Base-by-base conservation (phyloP, 2,113 vertebrate species). In the Oryzias javanicus region DNA sequence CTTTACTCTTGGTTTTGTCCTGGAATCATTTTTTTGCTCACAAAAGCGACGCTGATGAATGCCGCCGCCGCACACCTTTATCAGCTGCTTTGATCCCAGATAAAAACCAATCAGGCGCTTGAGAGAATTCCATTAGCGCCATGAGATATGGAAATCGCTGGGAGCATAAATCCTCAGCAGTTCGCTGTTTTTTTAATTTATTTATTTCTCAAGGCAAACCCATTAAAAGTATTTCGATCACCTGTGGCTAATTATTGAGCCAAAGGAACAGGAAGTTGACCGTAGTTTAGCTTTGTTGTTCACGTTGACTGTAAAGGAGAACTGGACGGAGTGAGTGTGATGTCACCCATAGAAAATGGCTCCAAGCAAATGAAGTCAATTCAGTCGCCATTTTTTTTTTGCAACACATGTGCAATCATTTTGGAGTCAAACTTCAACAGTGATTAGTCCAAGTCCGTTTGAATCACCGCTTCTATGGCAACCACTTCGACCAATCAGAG, bases 151-250 rank as follows among this genome's bases (percentile, higher is more conserved):
- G 84, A 77, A 74, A 67, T 79, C 22, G 78, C 88, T 84, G 49
- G 19, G 0, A 76, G 84, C 74, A 4, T 62, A 67, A 76, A 87
- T 81, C 80, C 72, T 83, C 85, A 88, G 80, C 82, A 74, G 88
- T 74, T 74, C 66, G 81, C 83, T 77, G 82, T 87, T 12, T 35
- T 35, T 12, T n/a, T n/a, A n/a, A n/a, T n/a, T n/a, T 35, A 22
- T 22, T 22, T 22, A 22, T 22, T 88, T 86, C 79, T 64, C n/a
- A n/a, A 81, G 80, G 86, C 74, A 73, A 84, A 79, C 70, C 85
- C 76, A 84, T 86, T 86, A 81, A 78, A 72, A 88, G 80, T 80
- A 81, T 81, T 89, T 82, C 86, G 75, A 86, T 89, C 78, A 79
- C 82, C 80, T n/a, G 58, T 45, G 1, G 74, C 86, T 91, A 88